Evolutionary conservation across 2,888 invertebrate genomes (phyloP).

Genomic region (Cacoxenus indagator): DNA sequence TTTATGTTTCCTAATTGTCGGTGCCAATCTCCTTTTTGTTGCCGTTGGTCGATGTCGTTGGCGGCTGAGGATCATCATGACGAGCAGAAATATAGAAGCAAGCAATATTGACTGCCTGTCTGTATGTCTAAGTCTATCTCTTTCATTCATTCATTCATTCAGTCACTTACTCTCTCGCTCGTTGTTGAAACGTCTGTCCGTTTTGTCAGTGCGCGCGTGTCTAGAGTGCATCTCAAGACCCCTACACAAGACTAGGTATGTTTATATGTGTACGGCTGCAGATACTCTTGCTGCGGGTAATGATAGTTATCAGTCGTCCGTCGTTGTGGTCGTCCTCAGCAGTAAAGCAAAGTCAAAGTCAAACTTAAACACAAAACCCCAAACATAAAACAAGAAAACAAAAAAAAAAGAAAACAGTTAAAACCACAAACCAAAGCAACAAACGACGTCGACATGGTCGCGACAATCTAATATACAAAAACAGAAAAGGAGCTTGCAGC

Average conservation of each 20-base stretch:
- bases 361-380: constrained; percentile 31
- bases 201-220: constrained; percentile 10
- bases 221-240: not conserved
- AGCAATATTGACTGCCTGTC: constrained; percentile 23
- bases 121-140: constrained; percentile 29
- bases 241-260: not conserved
- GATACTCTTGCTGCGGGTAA: constrained; percentile 47
- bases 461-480: not conserved
- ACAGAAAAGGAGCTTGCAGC: too few species aligned
- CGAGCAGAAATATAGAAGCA: not conserved
- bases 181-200: not conserved
- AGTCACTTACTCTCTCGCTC: constrained; percentile 18
- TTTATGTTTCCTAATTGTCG: constrained; percentile 40
- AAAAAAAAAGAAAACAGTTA: constrained; percentile 10
- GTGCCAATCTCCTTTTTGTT: constrained; percentile 19
- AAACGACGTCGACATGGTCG: constrained; percentile 2
- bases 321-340: constrained; percentile 33
- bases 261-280: constrained; percentile 25
- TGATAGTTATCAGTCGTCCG: constrained; percentile 59
- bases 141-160: constrained; percentile 20
- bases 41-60: not conserved
- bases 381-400: not conserved
- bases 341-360: not conserved
- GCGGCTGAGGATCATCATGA: not conserved
- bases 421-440: not conserved